Evolutionary conservation across 2,797 vertebrate species (phyloP).

Genomic region (Myioborus miniatus): DNA sequence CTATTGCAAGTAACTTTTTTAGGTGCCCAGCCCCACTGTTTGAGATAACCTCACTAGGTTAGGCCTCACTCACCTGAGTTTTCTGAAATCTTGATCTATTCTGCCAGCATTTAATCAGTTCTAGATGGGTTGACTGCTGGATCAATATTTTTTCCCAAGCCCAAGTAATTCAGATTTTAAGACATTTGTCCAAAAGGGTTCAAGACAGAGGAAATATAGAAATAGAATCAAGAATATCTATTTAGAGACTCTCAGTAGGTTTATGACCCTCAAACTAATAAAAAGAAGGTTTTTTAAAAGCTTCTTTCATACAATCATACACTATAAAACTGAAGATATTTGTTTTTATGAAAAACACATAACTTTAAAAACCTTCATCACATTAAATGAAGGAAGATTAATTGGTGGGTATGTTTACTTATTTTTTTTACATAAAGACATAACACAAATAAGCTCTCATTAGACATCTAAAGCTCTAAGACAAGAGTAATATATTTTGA

Average conservation of each 20-base stretch:
- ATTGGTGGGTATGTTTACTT: neutral
- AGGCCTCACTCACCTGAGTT: neutral
- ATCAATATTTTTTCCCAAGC: neutral
- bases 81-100: neutral
- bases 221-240: neutral
- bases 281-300: neutral
- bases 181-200: neutral
- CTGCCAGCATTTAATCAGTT: neutral
- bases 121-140: neutral
- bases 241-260: neutral
- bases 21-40: neutral
- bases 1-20: neutral
- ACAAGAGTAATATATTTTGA: neutral
- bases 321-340: neutral
- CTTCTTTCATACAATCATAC: neutral
- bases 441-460: neutral
- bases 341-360: neutral
- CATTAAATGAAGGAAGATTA: neutral
- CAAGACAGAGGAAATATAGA: neutral
- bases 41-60: neutral
- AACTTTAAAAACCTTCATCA: neutral
- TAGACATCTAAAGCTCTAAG: neutral
- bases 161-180: neutral
- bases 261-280: neutral
- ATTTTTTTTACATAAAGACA: neutral